Base-by-base conservation (phyloP, 1,140 invertebrate species). In the Caerostris extrusa region DNA sequence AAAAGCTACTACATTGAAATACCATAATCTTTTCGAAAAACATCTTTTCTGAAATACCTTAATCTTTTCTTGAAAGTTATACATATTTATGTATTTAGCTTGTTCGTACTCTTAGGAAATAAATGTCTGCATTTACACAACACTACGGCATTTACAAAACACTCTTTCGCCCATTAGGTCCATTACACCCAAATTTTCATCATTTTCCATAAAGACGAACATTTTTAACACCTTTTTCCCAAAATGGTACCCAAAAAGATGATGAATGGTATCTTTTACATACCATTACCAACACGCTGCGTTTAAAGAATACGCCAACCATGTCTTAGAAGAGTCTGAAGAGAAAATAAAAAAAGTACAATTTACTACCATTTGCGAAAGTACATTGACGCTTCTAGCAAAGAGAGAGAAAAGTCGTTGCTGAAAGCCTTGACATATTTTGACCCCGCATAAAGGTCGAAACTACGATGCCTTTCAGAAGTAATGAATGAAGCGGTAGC, bases 341-440 rank as follows among this genome's bases (percentile, higher is more conserved):
- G 34, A 77, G 71, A 77, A 12, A 53, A 77, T 1, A 34, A 34
- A 34, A 77, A 12, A 50, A 3, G 61, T 50, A 77, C 34, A 77
- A 50, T 77, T 77, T 77, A 77, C 71, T 53, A 77, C 34, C 71
- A 77, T 77, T 77, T 77, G 53, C 71, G 7, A 8, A 50, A 77
- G 71, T 77, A 50, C 71, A 34, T 77, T 77, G 71, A 77, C 71
- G 71, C 71, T 77, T 53, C 3, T 34, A 34, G 34, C 34, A 34
- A 53, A 34, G 3, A 10, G 10, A 34, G 71, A 12, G 71, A 77
- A 34, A 53, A 77, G 71, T 53, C 71, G 71, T 53, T 77, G 71
- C 34, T 50, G 34, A 77, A n/a, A 77, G 71, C 71, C 71, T 77
- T 77, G 71, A 77, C 71, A 77, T 50, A 77, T 77, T 77, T 17